Percentiles rank a stretch among this genome's conserved stretches.
These are phyloP conservation scores for Prunella strophiata DNA, from an alignment of 2,797 vertebrate genomes.

Conservation along the genomic window DNA sequence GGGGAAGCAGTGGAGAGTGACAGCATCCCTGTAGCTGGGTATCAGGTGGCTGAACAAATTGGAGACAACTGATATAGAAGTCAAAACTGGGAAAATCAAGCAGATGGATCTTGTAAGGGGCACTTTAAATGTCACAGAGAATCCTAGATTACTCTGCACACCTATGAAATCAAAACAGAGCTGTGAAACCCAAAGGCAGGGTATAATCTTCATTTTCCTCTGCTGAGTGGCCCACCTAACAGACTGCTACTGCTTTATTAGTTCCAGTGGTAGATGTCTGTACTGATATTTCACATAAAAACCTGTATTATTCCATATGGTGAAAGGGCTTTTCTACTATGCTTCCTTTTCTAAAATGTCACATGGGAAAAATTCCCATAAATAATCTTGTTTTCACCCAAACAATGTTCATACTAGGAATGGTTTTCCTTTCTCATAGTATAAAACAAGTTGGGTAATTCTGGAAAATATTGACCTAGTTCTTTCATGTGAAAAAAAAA, in stretches of 20 bases:
- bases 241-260: constrained; percentile 10
- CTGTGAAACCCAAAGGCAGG: not conserved
- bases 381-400: not conserved
- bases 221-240: not conserved
- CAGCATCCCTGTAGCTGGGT: not conserved
- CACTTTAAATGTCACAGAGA: not conserved
- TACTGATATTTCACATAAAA: not conserved
- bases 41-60: not conserved
- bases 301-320: not conserved
- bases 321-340: not conserved
- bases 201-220: not conserved
- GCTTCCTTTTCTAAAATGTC: not conserved
- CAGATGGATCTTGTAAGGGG: constrained; percentile 9
- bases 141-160: not conserved
- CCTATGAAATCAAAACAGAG: not conserved
- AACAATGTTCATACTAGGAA: not conserved
- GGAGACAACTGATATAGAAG: not conserved
- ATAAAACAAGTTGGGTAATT: not conserved
- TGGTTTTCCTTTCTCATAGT: not conserved
- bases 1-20: not conserved
- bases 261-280: not conserved
- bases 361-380: not conserved
- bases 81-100: not conserved
- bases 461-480: constrained; percentile 7
- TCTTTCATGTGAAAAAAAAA: not conserved